Base-by-base conservation (phyloP, 2,113 vertebrate species). In the Bujurquina vittata region DNA sequence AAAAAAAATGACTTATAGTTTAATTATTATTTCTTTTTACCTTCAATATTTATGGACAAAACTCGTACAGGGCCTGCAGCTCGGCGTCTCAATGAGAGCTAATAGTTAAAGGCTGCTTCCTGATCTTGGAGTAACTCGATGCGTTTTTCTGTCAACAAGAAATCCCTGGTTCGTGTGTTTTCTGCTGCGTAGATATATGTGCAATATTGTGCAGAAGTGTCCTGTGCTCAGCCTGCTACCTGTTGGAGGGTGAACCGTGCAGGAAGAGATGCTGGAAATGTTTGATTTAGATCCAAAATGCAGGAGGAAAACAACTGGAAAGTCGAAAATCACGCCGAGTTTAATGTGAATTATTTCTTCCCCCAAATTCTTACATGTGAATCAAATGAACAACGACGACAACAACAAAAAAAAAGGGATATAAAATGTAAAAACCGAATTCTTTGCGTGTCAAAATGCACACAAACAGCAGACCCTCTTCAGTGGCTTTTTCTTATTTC, bases 171-270 rank as follows among this genome's bases (percentile, higher is more conserved):
- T 58, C 83, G 56, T 86, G 87, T 87, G 89, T 87, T 88, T 81
- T 87, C 84, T 85, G 84, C 90, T 85, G 85, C 87, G 80, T 85
- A 86, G 86, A 93, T 93, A 89, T 84, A 89, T 91, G 91, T 93
- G 93, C 92, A 93, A 92, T 94, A 93, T 90, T 94, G 89, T 93
- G 91, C 91, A 93, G 93, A 93, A 93, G 91, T 60, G 79, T 75
- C 46, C 73, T 76, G 35, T 20, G 80, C 62, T 52, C 59, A 69
- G 65, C 26, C 59, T n/a, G n/a, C n/a, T 29, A 80, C 72, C 56
- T 85, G 85, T 84, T 88, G 84, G 73, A 78, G 65, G 65, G 43
- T 23, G 65, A 49, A 49, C 65, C 4, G 29, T 29, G 79, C 52
- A 62, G 58, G 55, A 43, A 56, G 23, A 69, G 15, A 49, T 43